Base-by-base conservation (phyloP, 2,888 invertebrate genomes). In the Rugalucina vietnamica region DNA sequence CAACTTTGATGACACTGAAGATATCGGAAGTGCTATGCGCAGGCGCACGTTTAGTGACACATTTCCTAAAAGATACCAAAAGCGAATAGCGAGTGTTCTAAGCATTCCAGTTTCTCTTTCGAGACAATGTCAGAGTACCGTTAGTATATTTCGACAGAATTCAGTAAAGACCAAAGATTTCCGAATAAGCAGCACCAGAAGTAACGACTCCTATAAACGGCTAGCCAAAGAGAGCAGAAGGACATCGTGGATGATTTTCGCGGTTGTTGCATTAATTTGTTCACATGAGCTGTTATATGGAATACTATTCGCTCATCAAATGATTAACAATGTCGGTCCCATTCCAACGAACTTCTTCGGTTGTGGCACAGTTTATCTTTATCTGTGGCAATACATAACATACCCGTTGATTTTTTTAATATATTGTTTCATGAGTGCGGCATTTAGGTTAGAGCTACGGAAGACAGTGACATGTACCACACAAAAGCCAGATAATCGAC, bases 371-470 rank as follows among this genome's bases (percentile, higher is more conserved):
- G 65, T 80, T 0, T 65, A 69, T n/a, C 32, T 76, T 4, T 39
- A 65, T n/a, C 43, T 84, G 21, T 80, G 80, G 76, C 84, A 80
- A 37, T 84, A 76, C 27, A 37, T 80, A 37, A 80, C 80, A 27
- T 80, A 84, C 24, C 77, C 80, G 1, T 27, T 73, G 5, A 84
- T 79, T 24, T 84, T 84, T 37, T 50, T 84, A 0, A 73, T 84
- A 3, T 84, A 84, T n/a, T 73, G 73, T 18, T 84, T 70, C 65
- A 84, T 84, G 84, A 84, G 84, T 74, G 32, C 29, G 1, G 70
- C 73, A 10, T 84, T 84, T 54, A 43, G 84, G n/a, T 14, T 50
- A 0, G 84, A 84, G 37, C 27, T 84, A 12, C 54, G 76, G 60
- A 65, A 72, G n/a, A 60, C 60, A 24, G 14, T 83, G n/a, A 71